Evolutionary conservation across 2,797 vertebrate species (phyloP), one percentile per base, ranked within the genome.

Genomic region (Cottoperca gobio): DNA sequence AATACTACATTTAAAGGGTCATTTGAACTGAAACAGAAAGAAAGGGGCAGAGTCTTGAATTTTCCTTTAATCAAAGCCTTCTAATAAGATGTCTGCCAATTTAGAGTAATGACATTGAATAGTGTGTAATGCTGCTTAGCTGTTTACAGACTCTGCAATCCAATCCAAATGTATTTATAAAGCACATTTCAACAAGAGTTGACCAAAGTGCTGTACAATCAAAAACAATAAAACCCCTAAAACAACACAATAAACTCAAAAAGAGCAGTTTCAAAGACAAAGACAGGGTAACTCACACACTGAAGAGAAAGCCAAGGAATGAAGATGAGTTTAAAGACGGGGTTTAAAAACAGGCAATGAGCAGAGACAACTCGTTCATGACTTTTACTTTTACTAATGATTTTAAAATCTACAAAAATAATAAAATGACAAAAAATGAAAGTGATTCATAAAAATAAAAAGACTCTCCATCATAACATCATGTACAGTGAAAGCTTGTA

Each of bases 1-100:
- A 54, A 78, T 39, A 64, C 6, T 23, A 42, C 48, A 79, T 76
- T 76, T 76, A 48, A 52, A 57, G 33, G 35, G 31, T 58, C 13
- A 80, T 79, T 73, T 65, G 26, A 75, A 72, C n/a, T 61, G 49
- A 60, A 68, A 80, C 39, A 53, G 11, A 59, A 54, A 71, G 21
- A 52, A 73, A 62, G 10, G 31, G 31, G 49, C 31, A 39, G 37
- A 42, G 14, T 58, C 33, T 37, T 60, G 8, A 70, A 57, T 68
- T 70, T 19, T 53, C 6, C 40, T 67, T 35, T 33, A 33, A 42
- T 80, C 39, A 35, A 53, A 68, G 45, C 40, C 13, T 61, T 19
- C 46, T n/a, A 35, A 62, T 19, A 66, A 77, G 26, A 59, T 39
- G 21, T 31, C 63, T 24, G 23, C 24, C 60, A 58, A 61, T 69